A percentile compares a stretch with the other conserved stretches of the same genome.
These are phyloP conservation scores for Wiebesia pumilae DNA, from an alignment of 1,140 invertebrate genomes.

Conservation along the genomic window DNA sequence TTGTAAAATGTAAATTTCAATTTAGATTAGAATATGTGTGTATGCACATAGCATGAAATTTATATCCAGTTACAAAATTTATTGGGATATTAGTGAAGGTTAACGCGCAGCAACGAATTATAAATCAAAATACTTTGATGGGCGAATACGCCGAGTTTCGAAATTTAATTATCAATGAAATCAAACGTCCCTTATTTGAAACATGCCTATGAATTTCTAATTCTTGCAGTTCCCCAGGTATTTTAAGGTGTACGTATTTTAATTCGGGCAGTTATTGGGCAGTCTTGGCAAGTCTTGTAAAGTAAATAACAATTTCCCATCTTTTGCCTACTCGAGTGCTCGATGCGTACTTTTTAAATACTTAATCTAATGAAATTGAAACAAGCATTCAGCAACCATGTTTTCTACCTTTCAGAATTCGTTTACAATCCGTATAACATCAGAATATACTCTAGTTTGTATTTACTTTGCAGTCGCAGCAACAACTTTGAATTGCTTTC, in stretches of 20 bases:
- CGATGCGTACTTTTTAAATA: too few species aligned
- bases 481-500: neutral
- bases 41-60: too few species aligned
- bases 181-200: too few species aligned
- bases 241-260: too few species aligned
- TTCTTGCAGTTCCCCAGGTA: too few species aligned
- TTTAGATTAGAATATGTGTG: neutral
- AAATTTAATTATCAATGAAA: neutral
- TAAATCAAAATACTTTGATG: neutral
- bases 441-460: neutral
- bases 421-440: neutral
- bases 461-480: constrained; percentile 13
- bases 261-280: too few species aligned
- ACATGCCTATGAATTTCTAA: too few species aligned
- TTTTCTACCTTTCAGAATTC: neutral
- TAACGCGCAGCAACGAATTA: too few species aligned
- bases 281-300: too few species aligned
- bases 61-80: neutral
- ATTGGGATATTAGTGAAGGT: neutral
- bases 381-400: neutral
- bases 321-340: too few species aligned
- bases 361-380: too few species aligned
- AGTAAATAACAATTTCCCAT: too few species aligned
- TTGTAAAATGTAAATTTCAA: neutral
- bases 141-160: neutral